Conservation (phyloP, 2,797 vertebrate species). For the Denticeps clupeoides region DNA sequence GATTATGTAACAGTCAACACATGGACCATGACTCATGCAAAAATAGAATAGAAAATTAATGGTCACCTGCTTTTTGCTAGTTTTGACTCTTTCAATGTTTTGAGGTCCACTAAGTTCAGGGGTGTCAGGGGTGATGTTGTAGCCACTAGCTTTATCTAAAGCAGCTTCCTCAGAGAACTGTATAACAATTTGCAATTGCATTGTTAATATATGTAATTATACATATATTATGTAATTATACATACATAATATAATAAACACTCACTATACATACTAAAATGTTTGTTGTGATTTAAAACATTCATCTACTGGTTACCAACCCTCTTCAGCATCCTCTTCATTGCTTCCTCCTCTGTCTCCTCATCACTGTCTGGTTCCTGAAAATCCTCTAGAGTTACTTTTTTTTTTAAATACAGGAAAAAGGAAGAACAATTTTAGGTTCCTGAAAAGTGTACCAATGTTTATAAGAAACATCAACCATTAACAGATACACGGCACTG, state of each 20-base stretch:
- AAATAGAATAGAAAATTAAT: too few species aligned
- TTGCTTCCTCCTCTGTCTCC: conserved; percentile 78
- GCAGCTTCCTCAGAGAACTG: conserved; percentile 85
- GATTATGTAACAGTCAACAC: too few species aligned
- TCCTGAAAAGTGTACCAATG: too few species aligned
- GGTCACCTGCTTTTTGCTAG: conserved; percentile 42
- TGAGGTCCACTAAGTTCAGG: conserved; percentile 52
- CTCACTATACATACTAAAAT: too few species aligned
- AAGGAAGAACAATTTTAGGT: too few species aligned
- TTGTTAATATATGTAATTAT: background rate
- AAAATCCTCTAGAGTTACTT: conserved; percentile 73
- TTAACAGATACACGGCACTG: background rate
- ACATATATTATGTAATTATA: background rate
- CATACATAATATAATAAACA: too few species aligned
- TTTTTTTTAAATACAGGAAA: conserved; percentile 28
- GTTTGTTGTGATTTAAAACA: too few species aligned
- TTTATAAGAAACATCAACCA: too few species aligned
- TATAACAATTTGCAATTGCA: background rate
- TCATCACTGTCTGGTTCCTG: conserved; percentile 79
- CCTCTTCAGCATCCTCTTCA: conserved; percentile 78
- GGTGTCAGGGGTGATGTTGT: conserved; percentile 77
- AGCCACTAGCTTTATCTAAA: conserved; percentile 85
- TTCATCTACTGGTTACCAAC: too few species aligned
- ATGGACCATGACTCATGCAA: background rate
- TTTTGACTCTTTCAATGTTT: conserved; percentile 47